Evolutionary conservation across 2,888 invertebrate species (phyloP).

Genomic region (Pristionchus maxplancki): DNA sequence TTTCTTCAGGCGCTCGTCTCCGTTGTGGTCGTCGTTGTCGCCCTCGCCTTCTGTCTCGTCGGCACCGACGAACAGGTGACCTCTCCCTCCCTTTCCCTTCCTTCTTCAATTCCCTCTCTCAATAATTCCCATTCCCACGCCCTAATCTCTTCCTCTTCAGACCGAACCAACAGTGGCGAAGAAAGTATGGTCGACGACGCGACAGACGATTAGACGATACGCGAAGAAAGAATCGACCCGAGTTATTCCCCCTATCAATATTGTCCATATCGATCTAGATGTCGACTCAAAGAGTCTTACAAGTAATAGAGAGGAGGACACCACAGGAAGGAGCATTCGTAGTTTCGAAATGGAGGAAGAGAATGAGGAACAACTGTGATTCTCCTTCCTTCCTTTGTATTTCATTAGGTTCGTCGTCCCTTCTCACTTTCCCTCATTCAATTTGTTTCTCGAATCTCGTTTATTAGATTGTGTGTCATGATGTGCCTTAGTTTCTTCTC

Average conservation of each 20-base stretch:
- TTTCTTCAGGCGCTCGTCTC: slow-evolving; percentile 65
- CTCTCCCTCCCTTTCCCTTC: neutral
- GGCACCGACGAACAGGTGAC: slow-evolving; percentile 72
- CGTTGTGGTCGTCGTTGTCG: slow-evolving; percentile 68
- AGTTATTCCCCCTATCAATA: slow-evolving; percentile 48
- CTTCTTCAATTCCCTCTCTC: neutral
- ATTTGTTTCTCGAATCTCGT: slow-evolving; percentile 43
- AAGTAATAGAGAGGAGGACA: neutral
- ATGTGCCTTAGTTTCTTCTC: slow-evolving; percentile 12
- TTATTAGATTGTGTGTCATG: slow-evolving; percentile 46
- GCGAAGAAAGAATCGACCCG: slow-evolving; percentile 50
- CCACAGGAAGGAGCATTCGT: slow-evolving; percentile 31
- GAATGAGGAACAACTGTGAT: slow-evolving; percentile 51
- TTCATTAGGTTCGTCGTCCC: slow-evolving; percentile 30
- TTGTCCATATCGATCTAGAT: slow-evolving; percentile 51
- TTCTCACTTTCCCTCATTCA: slow-evolving; percentile 38
- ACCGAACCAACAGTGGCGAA: slow-evolving; percentile 75
- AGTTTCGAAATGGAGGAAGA: slow-evolving; percentile 48
- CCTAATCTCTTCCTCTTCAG: slow-evolving; percentile 54
- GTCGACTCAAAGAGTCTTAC: slow-evolving; percentile 45
- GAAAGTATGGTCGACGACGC: slow-evolving; percentile 74
- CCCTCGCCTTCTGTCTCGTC: slow-evolving; percentile 73
- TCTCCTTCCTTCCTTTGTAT: neutral
- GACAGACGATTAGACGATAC: slow-evolving; percentile 70
- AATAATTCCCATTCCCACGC: slow-evolving; percentile 26